Percentiles rank a stretch among this genome's conserved stretches.
phyloP scores from a whole-genome alignment of 2,797 vertebrate genomes.

The Amblyopsis hoosieri region DNA sequence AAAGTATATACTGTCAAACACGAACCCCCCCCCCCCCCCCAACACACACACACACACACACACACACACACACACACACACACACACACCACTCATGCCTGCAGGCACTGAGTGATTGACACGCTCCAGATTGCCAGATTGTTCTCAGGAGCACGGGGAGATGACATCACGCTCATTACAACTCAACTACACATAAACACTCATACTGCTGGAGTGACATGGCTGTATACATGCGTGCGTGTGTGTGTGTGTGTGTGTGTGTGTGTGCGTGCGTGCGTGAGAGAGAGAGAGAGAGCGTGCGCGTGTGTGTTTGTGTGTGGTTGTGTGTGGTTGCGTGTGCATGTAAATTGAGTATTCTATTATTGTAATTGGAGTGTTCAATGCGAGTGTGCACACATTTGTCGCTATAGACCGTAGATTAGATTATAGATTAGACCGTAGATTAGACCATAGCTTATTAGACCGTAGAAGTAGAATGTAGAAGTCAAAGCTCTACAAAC shows the following conservation, averaged over 20 bases:
- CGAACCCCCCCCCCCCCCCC: slow-evolving; percentile 16
- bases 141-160: slow-evolving; percentile 69
- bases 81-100: slow-evolving; percentile 34
- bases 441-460: too few species aligned
- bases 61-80: slow-evolving; percentile 12
- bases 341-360: too few species aligned
- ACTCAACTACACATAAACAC: slow-evolving; percentile 77
- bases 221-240: slow-evolving; percentile 62
- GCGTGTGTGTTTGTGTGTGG: neutral
- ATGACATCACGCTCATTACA: slow-evolving; percentile 80
- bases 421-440: too few species aligned
- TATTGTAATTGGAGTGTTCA: too few species aligned
- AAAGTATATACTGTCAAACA: slow-evolving; percentile 4
- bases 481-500: neutral
- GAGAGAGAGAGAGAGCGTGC: neutral
- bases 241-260: slow-evolving; percentile 15
- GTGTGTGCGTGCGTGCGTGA: slow-evolving; percentile 11
- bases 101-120: slow-evolving; percentile 70
- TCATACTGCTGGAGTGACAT: slow-evolving; percentile 66
- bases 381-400: too few species aligned
- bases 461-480: too few species aligned
- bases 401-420: too few species aligned
- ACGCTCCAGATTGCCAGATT: slow-evolving; percentile 76
- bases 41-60: slow-evolving; percentile 10
- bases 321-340: too few species aligned